phyloP scores from a whole-genome alignment of 2,888 invertebrate genomes.

The Andricus quercusramuli region DNA sequence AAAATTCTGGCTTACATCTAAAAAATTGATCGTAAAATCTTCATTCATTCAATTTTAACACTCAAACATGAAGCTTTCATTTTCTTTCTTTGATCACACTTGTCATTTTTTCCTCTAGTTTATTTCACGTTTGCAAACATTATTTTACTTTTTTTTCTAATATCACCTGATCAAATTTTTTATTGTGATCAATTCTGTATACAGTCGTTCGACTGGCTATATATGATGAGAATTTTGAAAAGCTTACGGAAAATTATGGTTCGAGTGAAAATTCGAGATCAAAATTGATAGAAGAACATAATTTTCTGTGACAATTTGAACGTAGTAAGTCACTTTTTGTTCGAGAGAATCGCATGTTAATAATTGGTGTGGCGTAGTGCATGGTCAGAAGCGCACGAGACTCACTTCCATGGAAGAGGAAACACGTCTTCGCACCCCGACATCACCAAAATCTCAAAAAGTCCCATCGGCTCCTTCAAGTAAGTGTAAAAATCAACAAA shows the following conservation, averaged over 20 bases:
- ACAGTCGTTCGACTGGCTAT: background rate
- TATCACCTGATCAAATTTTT: background rate
- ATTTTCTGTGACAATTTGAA: background rate
- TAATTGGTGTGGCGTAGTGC: slow-evolving; percentile 74
- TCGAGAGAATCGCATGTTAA: slow-evolving; percentile 50
- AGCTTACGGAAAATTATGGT: background rate
- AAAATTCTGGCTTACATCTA: no score
- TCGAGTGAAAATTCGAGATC: background rate
- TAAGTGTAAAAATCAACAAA: slow-evolving; percentile 64
- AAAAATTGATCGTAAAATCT: background rate
- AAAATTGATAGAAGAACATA: background rate
- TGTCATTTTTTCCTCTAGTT: background rate
- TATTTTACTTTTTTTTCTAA: background rate
- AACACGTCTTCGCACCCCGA: slow-evolving; percentile 64
- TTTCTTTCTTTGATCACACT: background rate
- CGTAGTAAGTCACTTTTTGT: slow-evolving; percentile 15
- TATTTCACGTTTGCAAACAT: background rate
- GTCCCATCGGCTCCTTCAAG: slow-evolving; percentile 69
- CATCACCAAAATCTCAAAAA: slow-evolving; percentile 67
- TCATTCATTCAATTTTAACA: background rate
- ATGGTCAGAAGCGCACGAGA: slow-evolving; percentile 72
- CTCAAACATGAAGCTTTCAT: slow-evolving; percentile 9
- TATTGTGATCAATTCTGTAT: background rate
- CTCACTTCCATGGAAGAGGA: slow-evolving; percentile 66
- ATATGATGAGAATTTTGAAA: background rate